Percentiles rank a stretch among this genome's conserved stretches.
phyloP scores from a whole-genome alignment of 2,113 vertebrate species.

The Erpornis zantholeuca region DNA sequence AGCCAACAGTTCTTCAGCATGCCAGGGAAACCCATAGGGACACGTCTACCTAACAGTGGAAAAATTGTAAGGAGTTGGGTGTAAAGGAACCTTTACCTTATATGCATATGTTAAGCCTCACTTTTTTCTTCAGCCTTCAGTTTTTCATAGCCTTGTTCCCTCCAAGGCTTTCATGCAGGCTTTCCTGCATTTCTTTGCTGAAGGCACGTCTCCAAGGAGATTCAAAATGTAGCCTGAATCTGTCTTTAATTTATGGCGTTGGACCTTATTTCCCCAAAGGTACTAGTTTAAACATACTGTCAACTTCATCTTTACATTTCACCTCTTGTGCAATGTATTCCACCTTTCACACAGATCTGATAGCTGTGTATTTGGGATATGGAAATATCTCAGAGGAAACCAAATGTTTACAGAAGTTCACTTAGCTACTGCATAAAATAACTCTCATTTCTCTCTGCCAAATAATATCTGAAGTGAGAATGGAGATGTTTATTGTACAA shows the following conservation, averaged over 20 bases:
- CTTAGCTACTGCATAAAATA: conserved; percentile 10
- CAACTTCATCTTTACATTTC: conserved; percentile 25
- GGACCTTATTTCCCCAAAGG: conserved; percentile 20
- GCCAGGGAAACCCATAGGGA: neutral
- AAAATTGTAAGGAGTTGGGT: neutral
- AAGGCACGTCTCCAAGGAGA: neutral
- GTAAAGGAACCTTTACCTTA: neutral
- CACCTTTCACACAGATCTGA: neutral
- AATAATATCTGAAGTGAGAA: neutral
- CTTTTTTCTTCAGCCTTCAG: neutral
- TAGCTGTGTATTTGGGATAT: neutral
- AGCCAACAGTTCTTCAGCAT: neutral
- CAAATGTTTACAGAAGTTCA: conserved; percentile 18
- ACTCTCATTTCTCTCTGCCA: conserved; percentile 28
- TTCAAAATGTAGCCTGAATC: neutral
- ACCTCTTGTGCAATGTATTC: neutral
- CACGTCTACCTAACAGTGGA: neutral
- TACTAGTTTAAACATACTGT: neutral
- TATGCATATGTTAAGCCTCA: neutral
- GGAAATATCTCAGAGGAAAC: conserved; percentile 10
- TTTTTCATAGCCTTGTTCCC: neutral
- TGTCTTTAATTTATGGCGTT: conserved; percentile 33
- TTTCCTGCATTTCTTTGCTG: neutral
- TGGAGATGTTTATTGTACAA: neutral
- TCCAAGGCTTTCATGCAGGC: neutral